Evolutionary conservation across 2,797 vertebrate genomes (phyloP), one percentile per base, ranked within the genome.

Genomic region (Psittacula echo): DNA sequence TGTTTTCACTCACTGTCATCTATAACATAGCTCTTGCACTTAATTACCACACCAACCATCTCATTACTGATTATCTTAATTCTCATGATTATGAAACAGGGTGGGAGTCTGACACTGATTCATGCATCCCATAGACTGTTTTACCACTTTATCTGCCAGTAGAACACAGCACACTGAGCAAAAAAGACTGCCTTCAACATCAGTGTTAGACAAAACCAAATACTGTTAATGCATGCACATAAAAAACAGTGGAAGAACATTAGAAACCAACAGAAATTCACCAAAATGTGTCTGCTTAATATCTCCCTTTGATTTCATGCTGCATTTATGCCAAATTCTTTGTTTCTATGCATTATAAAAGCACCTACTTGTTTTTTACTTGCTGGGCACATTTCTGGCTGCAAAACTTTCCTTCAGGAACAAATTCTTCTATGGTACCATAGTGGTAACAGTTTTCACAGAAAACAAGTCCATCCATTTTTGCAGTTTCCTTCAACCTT

Each of bases 391-490:
- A 98, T 61, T 97, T 98, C 92, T 98, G 98, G 95, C 98, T 98
- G 98, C 98, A 98, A 96, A 97, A 97, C 85, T 96, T 98, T 89
- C 98, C 98, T 94, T 98, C 98, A 87, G 98, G 93, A 93, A 98
- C 97, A 97, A 98, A 98, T 88, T 98, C 98, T 58, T 98, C 97
- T 73, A 96, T 78, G 6, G 96, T 97, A 96, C 98, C 98, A 89
- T 98, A 98, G 90, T 97, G 97, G 94, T 98, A 98, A 92, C 98
- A 98, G 95, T 97, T 98, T 95, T 98, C 98, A 97, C 98, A 98
- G 95, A 98, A 98, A 70, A 98, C 97, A 94, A 98, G 98, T 81
- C 98, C 98, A 73, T 98, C 98, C 82, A 96, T 95, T 97, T 98
- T 98, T 37, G 96, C 72, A 62, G 97, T 90, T 77, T 98, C 98